These are phyloP conservation scores for Chrysochloris asiatica DNA, from an alignment of 2,113 vertebrate genomes.

Conservation along the genomic window DNA sequence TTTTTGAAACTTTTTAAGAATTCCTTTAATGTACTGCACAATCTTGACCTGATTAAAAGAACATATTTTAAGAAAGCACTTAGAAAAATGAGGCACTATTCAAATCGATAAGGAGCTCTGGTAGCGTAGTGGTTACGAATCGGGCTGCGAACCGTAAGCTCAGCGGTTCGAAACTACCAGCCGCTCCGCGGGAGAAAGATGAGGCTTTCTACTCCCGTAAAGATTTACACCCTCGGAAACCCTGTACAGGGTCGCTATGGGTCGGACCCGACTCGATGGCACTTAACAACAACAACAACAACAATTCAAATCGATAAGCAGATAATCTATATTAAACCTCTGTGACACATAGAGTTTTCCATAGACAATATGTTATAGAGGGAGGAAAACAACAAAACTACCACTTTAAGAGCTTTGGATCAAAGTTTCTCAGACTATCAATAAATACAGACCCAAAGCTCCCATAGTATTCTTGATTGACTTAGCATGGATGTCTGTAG, in stretches of 20 bases:
- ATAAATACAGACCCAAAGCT: background rate
- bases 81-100: conserved; percentile 60
- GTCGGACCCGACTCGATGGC: too few species aligned
- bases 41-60: conserved; percentile 81
- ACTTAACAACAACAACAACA: too few species aligned
- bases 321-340: conserved; percentile 64
- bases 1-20: conserved; percentile 83
- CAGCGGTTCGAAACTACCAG: too few species aligned
- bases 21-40: conserved; percentile 83
- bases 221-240: too few species aligned
- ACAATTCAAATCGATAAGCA: conserved; percentile 73
- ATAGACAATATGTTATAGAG: conserved; percentile 60
- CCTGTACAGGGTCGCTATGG: too few species aligned
- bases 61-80: conserved; percentile 73
- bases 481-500: conserved; percentile 68
- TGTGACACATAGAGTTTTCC: conserved; percentile 53
- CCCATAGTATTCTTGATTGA: conserved; percentile 60
- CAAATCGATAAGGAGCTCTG: conserved; percentile 73
- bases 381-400: conserved; percentile 62
- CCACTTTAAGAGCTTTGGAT: conserved; percentile 15
- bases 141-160: too few species aligned
- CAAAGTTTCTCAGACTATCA: conserved; percentile 52
- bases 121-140: too few species aligned
- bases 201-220: too few species aligned
- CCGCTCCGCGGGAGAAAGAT: too few species aligned